A percentile compares a stretch with the other conserved stretches of the same genome.
These are phyloP conservation scores for Drosophila setosimentum DNA, from an alignment of 2,888 invertebrate species.

Conservation along the genomic window DNA sequence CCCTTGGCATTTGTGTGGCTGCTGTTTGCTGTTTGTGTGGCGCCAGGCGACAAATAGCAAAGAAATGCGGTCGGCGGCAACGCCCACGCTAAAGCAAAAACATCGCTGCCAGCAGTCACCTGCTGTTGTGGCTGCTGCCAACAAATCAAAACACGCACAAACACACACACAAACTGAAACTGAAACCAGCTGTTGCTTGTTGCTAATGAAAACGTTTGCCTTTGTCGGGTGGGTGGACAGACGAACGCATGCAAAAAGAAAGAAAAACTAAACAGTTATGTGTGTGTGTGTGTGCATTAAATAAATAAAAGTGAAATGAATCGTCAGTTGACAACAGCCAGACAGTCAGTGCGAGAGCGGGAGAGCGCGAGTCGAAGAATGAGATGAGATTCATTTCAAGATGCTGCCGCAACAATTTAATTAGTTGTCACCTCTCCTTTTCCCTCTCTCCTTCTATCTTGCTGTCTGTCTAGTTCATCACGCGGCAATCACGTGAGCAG, in stretches of 20 bases:
- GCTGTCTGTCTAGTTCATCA: conserved; percentile 26
- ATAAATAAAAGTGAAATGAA: conserved; percentile 21
- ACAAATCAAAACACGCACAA: conserved; percentile 53
- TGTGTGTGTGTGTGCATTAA: conserved; percentile 27
- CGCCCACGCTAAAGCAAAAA: conserved; percentile 34
- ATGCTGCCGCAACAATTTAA: conserved; percentile 9
- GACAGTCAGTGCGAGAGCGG: neutral
- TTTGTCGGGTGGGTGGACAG: conserved; percentile 30
- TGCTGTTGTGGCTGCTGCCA: conserved; percentile 51
- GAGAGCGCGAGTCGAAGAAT: neutral
- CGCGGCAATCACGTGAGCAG: conserved; percentile 50
- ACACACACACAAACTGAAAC: conserved; percentile 20
- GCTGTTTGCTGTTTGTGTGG: conserved; percentile 41
- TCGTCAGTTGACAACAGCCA: conserved; percentile 15
- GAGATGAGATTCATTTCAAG: conserved; percentile 3
- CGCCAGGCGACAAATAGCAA: conserved; percentile 53
- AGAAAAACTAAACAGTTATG: neutral
- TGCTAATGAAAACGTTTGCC: conserved; percentile 31
- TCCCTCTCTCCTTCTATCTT: neutral
- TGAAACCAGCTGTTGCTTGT: conserved; percentile 59
- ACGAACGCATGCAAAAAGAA: conserved; percentile 7
- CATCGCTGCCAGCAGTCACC: conserved; percentile 39
- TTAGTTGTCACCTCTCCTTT: conserved; percentile 5
- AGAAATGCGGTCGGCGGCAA: conserved; percentile 66
- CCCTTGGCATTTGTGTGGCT: conserved; percentile 50